Percentiles rank a stretch among this genome's conserved stretches.
Evolutionary conservation across 2,888 invertebrate species (phyloP).

Genomic region (Anarsia innoxiella): DNA sequence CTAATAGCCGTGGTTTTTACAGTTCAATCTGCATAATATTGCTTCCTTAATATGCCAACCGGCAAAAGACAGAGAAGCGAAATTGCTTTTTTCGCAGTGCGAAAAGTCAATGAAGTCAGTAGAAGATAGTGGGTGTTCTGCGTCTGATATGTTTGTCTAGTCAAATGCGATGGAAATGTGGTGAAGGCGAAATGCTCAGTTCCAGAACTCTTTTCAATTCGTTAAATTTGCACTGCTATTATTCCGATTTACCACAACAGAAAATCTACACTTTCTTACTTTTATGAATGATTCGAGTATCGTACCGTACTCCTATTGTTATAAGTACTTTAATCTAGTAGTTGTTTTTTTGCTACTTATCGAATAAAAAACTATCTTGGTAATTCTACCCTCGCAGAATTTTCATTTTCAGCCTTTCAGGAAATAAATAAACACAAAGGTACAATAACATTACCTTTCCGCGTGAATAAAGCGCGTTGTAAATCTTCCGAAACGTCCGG

Average conservation of each 20-base stretch:
- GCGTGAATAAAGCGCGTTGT: conserved; percentile 6
- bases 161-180: conserved; percentile 71
- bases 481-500: conserved; percentile 7
- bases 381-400: background rate
- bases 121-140: conserved; percentile 50
- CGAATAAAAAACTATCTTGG: background rate
- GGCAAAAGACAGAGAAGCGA: conserved; percentile 42
- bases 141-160: conserved; percentile 66
- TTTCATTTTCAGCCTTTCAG: conserved; percentile 2
- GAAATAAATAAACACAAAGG: conserved; percentile 2
- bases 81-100: conserved; percentile 65
- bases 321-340: too few relatives aligned
- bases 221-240: conserved; percentile 31
- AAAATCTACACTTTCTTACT: too few relatives aligned
- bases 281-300: too few relatives aligned
- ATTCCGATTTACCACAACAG: too few relatives aligned
- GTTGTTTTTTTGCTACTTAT: too few relatives aligned
- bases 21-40: conserved; percentile 65
- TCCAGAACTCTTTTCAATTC: conserved; percentile 41
- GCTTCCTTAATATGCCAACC: conserved; percentile 64
- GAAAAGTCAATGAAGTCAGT: conserved; percentile 60
- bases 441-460: conserved; percentile 5
- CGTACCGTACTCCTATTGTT: too few relatives aligned
- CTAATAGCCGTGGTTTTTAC: conserved; percentile 23
- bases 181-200: conserved; percentile 34